A percentile compares a stretch with the other conserved stretches of the same genome.
phyloP scores from a whole-genome alignment of 2,113 vertebrate genomes.

The Capricornis sumatraensis region DNA sequence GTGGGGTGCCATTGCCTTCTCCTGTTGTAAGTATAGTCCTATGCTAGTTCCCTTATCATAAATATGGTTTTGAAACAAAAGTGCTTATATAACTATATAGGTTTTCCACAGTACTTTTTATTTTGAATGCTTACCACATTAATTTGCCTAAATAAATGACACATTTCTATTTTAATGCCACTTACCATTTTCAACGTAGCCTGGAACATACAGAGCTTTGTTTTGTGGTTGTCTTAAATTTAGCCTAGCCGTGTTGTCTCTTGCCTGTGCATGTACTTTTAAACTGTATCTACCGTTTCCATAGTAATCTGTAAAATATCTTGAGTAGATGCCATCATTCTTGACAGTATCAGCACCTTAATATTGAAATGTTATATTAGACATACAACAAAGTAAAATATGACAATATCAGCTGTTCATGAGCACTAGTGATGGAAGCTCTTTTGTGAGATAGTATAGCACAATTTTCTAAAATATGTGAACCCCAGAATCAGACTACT shows the following conservation, averaged over 20 bases:
- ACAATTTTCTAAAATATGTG: not conserved
- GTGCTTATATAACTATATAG: not conserved
- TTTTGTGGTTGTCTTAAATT: constrained; percentile 27
- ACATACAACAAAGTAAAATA: not conserved
- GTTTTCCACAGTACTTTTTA: not conserved
- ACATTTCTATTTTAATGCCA: not conserved
- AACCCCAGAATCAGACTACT: not conserved
- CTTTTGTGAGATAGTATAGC: not conserved
- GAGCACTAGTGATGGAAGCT: not conserved
- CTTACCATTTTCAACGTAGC: constrained; percentile 79
- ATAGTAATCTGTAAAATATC: constrained; percentile 73
- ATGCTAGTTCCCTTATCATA: not conserved
- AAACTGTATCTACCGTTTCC: constrained; percentile 78
- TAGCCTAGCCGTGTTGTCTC: constrained; percentile 37
- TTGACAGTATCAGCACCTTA: constrained; percentile 78
- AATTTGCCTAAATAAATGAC: not conserved
- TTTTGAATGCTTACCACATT: not conserved
- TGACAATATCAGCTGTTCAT: not conserved
- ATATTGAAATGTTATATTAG: constrained; percentile 54
- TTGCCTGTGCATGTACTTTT: constrained; percentile 74
- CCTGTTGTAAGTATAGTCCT: not conserved
- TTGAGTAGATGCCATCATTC: constrained; percentile 82
- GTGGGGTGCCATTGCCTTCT: too few species aligned
- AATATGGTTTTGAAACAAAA: not conserved
- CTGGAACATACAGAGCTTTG: constrained; percentile 69